phyloP scores from a whole-genome alignment of 1,140 invertebrate genomes.

The Pseudomyrmex pallidus region DNA sequence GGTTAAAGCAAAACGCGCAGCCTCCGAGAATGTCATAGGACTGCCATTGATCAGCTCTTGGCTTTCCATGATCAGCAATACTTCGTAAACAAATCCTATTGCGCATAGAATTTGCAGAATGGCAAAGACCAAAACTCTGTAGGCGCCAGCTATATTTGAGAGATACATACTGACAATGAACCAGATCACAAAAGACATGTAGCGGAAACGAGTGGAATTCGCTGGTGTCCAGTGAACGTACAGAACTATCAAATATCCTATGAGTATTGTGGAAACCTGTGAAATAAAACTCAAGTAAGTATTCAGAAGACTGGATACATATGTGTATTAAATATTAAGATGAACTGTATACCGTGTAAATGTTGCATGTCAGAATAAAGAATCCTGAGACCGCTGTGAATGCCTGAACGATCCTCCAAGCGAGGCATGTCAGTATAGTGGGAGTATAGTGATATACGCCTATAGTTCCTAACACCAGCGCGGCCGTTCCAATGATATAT shows the following conservation, averaged over 20 bases:
- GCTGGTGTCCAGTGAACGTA: slow-evolving; percentile 87
- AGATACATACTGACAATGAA: slow-evolving; percentile 87
- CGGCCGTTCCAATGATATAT: slow-evolving; percentile 83
- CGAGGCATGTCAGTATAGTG: slow-evolving; percentile 83
- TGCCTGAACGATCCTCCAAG: slow-evolving; percentile 83
- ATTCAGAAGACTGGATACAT: not conserved
- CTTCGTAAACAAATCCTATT: slow-evolving; percentile 86
- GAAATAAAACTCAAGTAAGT: slow-evolving; percentile 65
- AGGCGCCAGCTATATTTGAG: slow-evolving; percentile 86
- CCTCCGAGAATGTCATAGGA: slow-evolving; percentile 80
- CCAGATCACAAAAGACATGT: slow-evolving; percentile 87
- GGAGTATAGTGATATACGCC: slow-evolving; percentile 86
- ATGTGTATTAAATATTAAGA: not conserved
- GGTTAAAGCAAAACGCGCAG: slow-evolving; percentile 76
- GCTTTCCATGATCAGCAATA: slow-evolving; percentile 81
- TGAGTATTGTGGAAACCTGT: slow-evolving; percentile 83
- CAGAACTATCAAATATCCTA: slow-evolving; percentile 85
- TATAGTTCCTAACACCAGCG: slow-evolving; percentile 74
- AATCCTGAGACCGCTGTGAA: slow-evolving; percentile 80
- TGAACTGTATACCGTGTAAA: slow-evolving; percentile 80
- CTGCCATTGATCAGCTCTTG: slow-evolving; percentile 75
- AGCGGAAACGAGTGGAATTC: slow-evolving; percentile 86
- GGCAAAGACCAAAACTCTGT: slow-evolving; percentile 87
- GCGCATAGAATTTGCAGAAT: slow-evolving; percentile 84
- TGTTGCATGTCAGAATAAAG: slow-evolving; percentile 84